Base-by-base conservation (phyloP, 2,797 vertebrate genomes). In the Falco concolor region DNA sequence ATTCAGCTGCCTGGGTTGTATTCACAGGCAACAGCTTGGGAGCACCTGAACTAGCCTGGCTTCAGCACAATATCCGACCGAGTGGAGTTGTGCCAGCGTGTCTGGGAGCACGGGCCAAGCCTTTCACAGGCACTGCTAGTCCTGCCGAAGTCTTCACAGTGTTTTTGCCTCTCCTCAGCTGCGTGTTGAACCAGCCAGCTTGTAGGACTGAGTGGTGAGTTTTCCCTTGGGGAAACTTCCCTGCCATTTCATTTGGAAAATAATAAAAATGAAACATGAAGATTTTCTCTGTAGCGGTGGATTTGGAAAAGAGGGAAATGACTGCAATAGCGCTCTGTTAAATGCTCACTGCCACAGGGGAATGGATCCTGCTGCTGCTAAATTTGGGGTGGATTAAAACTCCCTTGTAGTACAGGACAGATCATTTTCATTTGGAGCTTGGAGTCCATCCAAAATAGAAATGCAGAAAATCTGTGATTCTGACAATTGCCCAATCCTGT, bases 381-480 rank as follows among this genome's bases (percentile, higher is more conserved):
- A 79, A 94, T 94, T 91, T 90, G 93, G 59, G 59, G 44, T 75
- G 76, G 92, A 91, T 94, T 94, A 84, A 86, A 92, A 75, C 94
- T 94, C 76, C 65, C 79, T 85, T 52, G 61, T 85, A 87, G 45
- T 44, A 56, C 23, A 78, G 91, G 85, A 36, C 52, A 84, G 67
- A 84, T 61, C 32, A 42, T 89, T 96, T 93, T 91, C 79, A 89
- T 93, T 92, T 92, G 63, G 84, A 92, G 67, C 44, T 73, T 95
- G 94, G 89, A 95, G 60, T 45, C 23, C 0, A 0, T 76, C 91
- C 93, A 87, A 70, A 73, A 23, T 4, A 91, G 73, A 92, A 93
- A 85, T n/a, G 64, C 72, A 96, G 87, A 47, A 89, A 87, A 82
- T 87, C 89, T 91, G 52, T 24, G 54, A 70, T 67, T 88, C 63